Base-by-base conservation (phyloP, 2,888 invertebrate genomes). In the Spisula subtruncata region DNA sequence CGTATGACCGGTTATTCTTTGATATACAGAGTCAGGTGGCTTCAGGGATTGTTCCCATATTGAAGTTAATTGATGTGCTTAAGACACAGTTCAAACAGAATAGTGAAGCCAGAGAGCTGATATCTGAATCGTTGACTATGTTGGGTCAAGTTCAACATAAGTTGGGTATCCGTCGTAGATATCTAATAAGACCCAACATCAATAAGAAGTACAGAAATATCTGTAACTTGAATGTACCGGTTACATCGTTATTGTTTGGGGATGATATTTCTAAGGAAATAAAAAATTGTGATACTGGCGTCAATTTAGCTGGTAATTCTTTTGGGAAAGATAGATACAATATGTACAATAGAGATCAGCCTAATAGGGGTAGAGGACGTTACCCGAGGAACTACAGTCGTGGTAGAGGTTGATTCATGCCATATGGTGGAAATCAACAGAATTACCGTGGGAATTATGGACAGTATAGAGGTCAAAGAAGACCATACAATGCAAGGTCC, bases 21-120 rank as follows among this genome's bases (percentile, higher is more conserved):
- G 89, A 89, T 25, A 89, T 89, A 25, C 85, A 89, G 51, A 41
- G n/a, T 0, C 18, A 81, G n/a, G n/a, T 85, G 29, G 85, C 89
- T 41, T 41, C 79, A 48, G 79, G 89, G 5, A 56, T 89, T 0
- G 46, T 85, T 10, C 89, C 89, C 46, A 48, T 89, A 66, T n/a
- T 85, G 32, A 46, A 89, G 35, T 75, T 85, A 41, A 80, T 81
- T 12, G 56, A 84, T n/a, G 5, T 88, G 12, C n/a, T 84, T 16
- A 88, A 81, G 35, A 12, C 51, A 6, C 20, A 60, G 0, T 60
- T 60, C 18, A 20, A 18, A 60, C 6, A 20, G 0, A 88, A 84
- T 51, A 10, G 29, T 32, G 81, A 81, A 14, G 88, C 81, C 29
- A 88, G 80, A 54, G 16, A 35, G n/a, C 41, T 85, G 18, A 51